These are phyloP conservation scores for Drosophila mojavensis DNA, from an alignment of 1,140 invertebrate species.

Conservation along the genomic window DNA sequence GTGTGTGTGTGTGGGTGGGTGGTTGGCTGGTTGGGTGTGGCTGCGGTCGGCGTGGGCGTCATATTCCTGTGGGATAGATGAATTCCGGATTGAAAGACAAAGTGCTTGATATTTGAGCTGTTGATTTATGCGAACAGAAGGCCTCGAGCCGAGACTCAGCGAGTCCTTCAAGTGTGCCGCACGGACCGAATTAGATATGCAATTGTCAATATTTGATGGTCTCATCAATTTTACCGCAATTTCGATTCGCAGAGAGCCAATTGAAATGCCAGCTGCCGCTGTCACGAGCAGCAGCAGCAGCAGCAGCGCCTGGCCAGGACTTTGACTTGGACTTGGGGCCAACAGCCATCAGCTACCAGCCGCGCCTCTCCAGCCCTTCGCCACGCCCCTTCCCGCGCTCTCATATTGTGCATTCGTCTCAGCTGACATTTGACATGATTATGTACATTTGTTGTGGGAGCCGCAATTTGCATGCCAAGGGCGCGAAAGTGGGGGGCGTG, in stretches of 20 bases:
- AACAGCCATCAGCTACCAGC: not conserved
- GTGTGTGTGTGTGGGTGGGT: not conserved
- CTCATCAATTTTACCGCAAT: conserved; percentile 62
- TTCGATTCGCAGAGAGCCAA: conserved; percentile 37
- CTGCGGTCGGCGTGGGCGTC: not conserved
- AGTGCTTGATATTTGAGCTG: conserved; percentile 32
- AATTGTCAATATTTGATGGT: conserved; percentile 75
- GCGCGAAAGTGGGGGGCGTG: not conserved
- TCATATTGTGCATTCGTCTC: conserved; percentile 40
- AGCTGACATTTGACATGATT: conserved; percentile 79
- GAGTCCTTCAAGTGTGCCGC: conserved; percentile 10
- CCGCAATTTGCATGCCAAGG: conserved; percentile 66
- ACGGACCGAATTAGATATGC: conserved; percentile 48
- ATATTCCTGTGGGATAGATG: conserved; percentile 12
- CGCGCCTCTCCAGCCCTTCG: not conserved
- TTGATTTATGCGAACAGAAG: conserved; percentile 41
- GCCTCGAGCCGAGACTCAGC: not conserved
- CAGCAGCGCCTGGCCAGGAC: not conserved
- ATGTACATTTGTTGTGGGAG: conserved; percentile 72
- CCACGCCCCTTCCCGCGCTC: not conserved
- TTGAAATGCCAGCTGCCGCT: conserved; percentile 50
- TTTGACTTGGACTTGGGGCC: not conserved
- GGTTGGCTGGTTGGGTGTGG: not conserved
- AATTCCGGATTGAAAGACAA: conserved; percentile 26
- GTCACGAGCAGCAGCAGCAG: not conserved